A percentile compares a stretch with the other conserved stretches of the same genome.
phyloP scores from a whole-genome alignment of 2,797 vertebrate species.

The Schizothorax lantsangensis region DNA sequence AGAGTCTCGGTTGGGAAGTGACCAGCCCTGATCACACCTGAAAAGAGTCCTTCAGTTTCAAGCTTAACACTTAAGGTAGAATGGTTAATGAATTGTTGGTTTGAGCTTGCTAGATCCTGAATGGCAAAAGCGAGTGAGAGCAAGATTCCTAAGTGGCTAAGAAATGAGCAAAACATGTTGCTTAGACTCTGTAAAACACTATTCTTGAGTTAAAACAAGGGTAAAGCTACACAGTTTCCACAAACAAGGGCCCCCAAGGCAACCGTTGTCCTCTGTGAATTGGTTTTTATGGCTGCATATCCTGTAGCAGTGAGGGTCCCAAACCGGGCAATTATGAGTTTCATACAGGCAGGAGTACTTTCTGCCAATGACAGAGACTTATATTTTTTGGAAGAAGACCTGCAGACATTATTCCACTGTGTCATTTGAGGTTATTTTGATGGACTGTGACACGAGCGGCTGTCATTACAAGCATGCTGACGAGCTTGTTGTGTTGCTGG shows the following conservation, averaged over 20 bases:
- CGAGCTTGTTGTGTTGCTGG: neutral
- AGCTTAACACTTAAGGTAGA: constrained; percentile 15
- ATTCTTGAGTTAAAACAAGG: neutral
- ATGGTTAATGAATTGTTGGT: constrained; percentile 1
- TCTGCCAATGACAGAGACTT: constrained; percentile 23
- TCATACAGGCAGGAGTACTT: constrained; percentile 35
- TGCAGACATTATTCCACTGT: constrained; percentile 21
- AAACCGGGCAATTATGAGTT: constrained; percentile 51
- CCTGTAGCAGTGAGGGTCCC: constrained; percentile 40
- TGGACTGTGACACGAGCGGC: constrained; percentile 8
- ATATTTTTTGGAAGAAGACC: constrained; percentile 32
- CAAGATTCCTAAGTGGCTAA: neutral
- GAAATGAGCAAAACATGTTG: neutral
- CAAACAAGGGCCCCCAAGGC: constrained; percentile 45
- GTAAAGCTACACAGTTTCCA: constrained; percentile 23
- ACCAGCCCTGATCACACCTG: constrained; percentile 32
- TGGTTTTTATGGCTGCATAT: constrained; percentile 10
- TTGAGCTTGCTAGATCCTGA: neutral
- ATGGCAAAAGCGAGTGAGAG: constrained; percentile 2
- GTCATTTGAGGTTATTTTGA: constrained; percentile 40
- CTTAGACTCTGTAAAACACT: neutral
- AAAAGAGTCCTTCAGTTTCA: constrained; percentile 36
- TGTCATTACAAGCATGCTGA: neutral
- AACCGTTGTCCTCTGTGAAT: constrained; percentile 35
- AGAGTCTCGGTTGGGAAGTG: constrained; percentile 42